Conservation (phyloP, 2,113 vertebrate species). For the Psittacula cyanocephala region DNA sequence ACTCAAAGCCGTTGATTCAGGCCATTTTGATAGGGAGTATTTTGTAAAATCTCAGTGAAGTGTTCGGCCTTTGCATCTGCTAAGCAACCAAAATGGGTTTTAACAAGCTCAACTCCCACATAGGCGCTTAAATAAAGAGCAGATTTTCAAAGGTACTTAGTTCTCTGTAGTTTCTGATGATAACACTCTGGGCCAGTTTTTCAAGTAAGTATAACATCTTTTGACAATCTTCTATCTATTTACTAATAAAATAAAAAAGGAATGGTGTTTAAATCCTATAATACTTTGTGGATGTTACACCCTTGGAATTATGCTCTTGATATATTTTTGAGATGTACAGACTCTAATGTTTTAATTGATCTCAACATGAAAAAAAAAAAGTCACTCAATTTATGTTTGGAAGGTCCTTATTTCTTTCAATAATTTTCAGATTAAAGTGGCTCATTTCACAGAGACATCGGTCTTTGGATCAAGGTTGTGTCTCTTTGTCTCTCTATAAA, state of each 20-base stretch:
- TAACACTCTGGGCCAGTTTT: neutral
- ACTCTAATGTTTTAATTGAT: neutral
- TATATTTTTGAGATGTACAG: neutral
- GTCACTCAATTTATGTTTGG: neutral
- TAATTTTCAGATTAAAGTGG: neutral
- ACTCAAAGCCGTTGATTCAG: neutral
- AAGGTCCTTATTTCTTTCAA: neutral
- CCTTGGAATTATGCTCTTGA: neutral
- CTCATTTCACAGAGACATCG: neutral
- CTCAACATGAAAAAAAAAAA: neutral
- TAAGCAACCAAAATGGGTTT: neutral
- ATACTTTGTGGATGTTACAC: neutral
- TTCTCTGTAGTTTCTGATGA: neutral
- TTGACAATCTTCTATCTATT: neutral
- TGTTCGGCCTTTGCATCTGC: neutral
- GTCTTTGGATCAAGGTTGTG: neutral
- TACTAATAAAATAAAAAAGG: neutral
- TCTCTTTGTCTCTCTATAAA: neutral
- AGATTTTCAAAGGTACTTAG: neutral
- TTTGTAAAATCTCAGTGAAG: neutral
- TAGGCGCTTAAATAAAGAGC: constrained; percentile 4
- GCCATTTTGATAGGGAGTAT: neutral
- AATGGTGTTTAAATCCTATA: neutral
- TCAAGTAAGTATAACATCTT: neutral
- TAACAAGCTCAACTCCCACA: neutral